phyloP scores from a whole-genome alignment of 2,113 vertebrate species.

The Eublepharis macularius region DNA sequence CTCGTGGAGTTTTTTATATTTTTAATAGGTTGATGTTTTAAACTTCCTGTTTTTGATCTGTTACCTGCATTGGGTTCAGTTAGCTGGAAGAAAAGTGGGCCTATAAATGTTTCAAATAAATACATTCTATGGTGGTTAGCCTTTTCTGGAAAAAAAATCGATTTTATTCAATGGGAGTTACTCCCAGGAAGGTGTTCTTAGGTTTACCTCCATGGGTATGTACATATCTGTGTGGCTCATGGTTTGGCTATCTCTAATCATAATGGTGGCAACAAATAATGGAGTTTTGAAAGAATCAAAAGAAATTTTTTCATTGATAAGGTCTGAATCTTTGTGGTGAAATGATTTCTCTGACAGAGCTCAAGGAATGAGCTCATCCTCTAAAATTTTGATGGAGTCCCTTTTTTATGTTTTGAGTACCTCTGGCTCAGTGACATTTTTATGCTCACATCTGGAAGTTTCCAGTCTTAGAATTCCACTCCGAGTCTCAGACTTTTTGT shows the following conservation, averaged over 20 bases:
- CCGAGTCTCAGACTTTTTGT: conserved; percentile 37
- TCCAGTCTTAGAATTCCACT: conserved; percentile 41
- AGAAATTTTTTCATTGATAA: not conserved
- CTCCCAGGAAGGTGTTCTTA: no score
- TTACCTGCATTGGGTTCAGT: no score
- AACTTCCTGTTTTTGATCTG: no score
- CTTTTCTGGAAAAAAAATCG: not conserved
- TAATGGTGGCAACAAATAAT: not conserved
- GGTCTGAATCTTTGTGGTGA: conserved; percentile 28
- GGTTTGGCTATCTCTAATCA: conserved; percentile 28
- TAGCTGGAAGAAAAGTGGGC: no score
- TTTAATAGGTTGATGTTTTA: no score
- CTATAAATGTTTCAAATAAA: no score
- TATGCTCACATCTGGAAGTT: conserved; percentile 54
- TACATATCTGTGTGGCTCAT: not conserved
- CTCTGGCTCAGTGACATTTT: conserved; percentile 41
- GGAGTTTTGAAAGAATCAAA: conserved; percentile 1
- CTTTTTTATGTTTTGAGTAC: conserved; percentile 48
- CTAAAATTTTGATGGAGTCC: conserved; percentile 47
- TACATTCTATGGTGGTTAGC: not conserved
- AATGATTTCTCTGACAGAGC: conserved; percentile 59
- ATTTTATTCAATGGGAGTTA: no score
- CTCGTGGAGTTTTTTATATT: no score
- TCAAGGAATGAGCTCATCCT: conserved; percentile 41
- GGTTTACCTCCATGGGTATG: not conserved